Evolutionary conservation across 2,113 vertebrate species (phyloP).

Genomic region (Platichthys flesus): DNA sequence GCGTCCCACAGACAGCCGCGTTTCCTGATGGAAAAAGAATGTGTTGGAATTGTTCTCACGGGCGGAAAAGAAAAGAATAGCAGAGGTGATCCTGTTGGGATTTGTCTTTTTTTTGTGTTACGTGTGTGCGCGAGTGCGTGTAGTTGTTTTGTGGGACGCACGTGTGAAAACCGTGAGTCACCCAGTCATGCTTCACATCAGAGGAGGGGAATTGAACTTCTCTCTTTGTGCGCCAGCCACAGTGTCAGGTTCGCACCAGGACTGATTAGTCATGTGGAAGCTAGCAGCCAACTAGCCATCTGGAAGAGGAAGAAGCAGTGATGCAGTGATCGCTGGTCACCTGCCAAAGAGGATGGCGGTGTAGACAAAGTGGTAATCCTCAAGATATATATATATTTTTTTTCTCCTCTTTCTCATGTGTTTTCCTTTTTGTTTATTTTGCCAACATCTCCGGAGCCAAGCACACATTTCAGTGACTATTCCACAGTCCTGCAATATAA

Average conservation of each 20-base stretch:
- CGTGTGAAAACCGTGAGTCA: conserved; percentile 66
- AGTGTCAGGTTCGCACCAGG: conserved; percentile 57
- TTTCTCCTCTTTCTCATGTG: conserved; percentile 35
- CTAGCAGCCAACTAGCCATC: conserved; percentile 54
- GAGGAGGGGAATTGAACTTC: conserved; percentile 42
- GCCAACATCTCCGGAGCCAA: conserved; percentile 65
- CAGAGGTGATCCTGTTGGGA: conserved; percentile 48
- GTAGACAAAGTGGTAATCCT: conserved; percentile 71
- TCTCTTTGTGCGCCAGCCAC: conserved; percentile 33
- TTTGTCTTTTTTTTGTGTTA: background rate
- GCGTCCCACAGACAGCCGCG: conserved; percentile 54
- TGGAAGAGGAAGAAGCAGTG: conserved; percentile 43
- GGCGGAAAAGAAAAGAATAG: conserved; percentile 30
- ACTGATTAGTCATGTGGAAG: conserved; percentile 68
- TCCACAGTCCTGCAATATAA: conserved; percentile 47
- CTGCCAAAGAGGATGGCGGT: conserved; percentile 64
- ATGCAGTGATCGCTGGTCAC: conserved; percentile 56
- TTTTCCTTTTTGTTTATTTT: conserved; percentile 65
- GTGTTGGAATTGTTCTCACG: conserved; percentile 57
- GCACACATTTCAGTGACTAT: conserved; percentile 44
- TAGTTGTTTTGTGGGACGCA: conserved; percentile 31
- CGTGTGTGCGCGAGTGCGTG: conserved; percentile 10
- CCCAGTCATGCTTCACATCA: conserved; percentile 53
- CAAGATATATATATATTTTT: conserved; percentile 43
- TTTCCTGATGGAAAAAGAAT: conserved; percentile 51